Base-by-base conservation (phyloP, 2,113 vertebrate genomes). In the Gymnogyps californianus region DNA sequence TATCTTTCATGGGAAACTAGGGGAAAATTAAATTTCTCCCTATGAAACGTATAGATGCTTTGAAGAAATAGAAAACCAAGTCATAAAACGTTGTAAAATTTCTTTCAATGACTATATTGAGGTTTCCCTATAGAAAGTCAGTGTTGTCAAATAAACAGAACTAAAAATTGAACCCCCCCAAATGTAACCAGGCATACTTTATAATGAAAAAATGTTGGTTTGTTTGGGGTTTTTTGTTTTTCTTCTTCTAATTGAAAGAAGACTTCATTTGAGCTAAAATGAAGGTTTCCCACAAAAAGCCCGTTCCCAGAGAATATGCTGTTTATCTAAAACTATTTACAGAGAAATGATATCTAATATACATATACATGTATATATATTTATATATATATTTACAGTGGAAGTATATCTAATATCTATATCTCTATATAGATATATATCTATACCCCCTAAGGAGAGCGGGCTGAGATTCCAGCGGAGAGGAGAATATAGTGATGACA, bases 401-500 rank as follows among this genome's bases (percentile, higher is more conserved):
- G 29, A 26, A 36, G 36, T 14, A 24, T 17, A 40, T 31, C 21
- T 16, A 10, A 17, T 40, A 15, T 10, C 11, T 32, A 5, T 70
- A 25, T 21, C 7, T 49, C 17, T 28, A 46, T 22, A 36, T 5
- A 62, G 14, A 9, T 24, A 19, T 6, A 29, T 10, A 59, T 6
- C 40, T 51, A 19, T 7, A 38, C 1, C 6, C 25, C 11, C 75
- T 10, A 13, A 21, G 2, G 13, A 28, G 11, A 24, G 16, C 1
- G 1, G 51, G 31, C 28, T 72, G 69, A 64, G n/a, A 69, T 59
- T 55, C 44, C 25, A 6, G 1, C 1, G 14, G 69, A 22, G 40
- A 78, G 64, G 57, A 62, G 34, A n/a, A 17, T 4, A 6, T 0
- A 6, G 26, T 0, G 31, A 14, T 52, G 36, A 18, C 66, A 40